Evolutionary conservation across 2,113 vertebrate genomes (phyloP).

Genomic region (Aleadryas rufinucha): DNA sequence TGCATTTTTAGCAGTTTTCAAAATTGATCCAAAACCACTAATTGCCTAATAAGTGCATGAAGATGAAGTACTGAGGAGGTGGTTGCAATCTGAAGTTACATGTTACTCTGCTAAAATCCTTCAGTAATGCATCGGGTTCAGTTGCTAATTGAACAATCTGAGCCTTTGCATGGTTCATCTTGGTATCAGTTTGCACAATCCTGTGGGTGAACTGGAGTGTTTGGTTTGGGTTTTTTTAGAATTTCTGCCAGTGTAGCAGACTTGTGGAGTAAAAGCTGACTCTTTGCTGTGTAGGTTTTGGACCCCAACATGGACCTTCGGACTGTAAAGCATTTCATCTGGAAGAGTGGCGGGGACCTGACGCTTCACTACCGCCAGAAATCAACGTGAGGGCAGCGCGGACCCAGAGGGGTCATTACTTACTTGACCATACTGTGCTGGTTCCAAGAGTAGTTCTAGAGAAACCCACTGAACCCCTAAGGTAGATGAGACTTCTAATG

Average conservation of each 20-base stretch:
- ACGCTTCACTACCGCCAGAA: slow-evolving; percentile 96
- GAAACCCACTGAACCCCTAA: slow-evolving; percentile 70
- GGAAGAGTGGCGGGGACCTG: slow-evolving; percentile 97
- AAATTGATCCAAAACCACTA: background rate
- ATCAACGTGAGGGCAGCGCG: slow-evolving; percentile 73
- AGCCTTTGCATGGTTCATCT: background rate
- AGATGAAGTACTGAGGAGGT: background rate
- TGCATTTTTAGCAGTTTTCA: background rate
- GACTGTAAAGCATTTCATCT: slow-evolving; percentile 93
- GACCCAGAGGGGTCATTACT: background rate
- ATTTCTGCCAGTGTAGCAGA: background rate
- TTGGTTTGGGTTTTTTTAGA: background rate
- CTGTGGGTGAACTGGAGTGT: background rate
- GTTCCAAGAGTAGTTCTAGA: slow-evolving; percentile 72
- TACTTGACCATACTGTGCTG: slow-evolving; percentile 65
- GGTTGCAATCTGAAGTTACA: background rate
- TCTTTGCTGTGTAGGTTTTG: slow-evolving; percentile 79
- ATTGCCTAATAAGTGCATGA: background rate
- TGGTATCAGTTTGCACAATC: no score
- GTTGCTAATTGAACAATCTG: background rate
- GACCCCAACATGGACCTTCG: slow-evolving; percentile 99
- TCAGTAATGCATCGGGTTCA: rapidly evolving
- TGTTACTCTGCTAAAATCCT: background rate
- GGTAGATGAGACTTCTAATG: slow-evolving; percentile 69
- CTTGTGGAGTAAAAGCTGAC: background rate